These are phyloP conservation scores for Nineta flava DNA, from an alignment of 2,888 invertebrate genomes.

Conservation along the genomic window DNA sequence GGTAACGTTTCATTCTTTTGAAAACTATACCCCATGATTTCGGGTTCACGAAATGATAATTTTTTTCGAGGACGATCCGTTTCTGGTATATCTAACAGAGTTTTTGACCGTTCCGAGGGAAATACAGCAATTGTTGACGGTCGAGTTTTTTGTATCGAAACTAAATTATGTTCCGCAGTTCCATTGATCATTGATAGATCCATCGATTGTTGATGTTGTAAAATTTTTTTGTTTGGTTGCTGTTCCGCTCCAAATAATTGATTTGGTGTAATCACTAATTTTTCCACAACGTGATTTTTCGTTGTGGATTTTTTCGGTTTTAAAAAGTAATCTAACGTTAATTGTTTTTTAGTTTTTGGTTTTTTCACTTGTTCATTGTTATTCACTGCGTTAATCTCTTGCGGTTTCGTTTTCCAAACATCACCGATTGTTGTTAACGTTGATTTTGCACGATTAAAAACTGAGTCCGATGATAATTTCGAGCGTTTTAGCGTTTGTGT, in stretches of 20 bases:
- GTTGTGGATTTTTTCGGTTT: constrained; percentile 29
- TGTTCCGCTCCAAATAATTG: constrained; percentile 21
- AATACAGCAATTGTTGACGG: constrained; percentile 24
- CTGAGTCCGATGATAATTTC: constrained; percentile 30
- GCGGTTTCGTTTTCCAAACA: constrained; percentile 29
- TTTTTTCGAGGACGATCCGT: constrained; percentile 62
- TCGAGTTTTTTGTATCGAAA: constrained; percentile 17
- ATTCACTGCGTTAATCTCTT: constrained; percentile 13
- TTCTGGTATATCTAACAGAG: constrained; percentile 16
- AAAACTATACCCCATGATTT: constrained; percentile 36
- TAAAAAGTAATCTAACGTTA: constrained; percentile 30
- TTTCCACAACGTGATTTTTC: constrained; percentile 17
- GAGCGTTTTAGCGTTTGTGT: constrained; percentile 27
- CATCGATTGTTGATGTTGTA: neutral
- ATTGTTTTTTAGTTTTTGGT: constrained; percentile 23
- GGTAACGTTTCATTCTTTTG: constrained; percentile 18
- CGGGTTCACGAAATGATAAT: constrained; percentile 74
- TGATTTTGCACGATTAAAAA: constrained; percentile 30
- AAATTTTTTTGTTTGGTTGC: constrained; percentile 24
- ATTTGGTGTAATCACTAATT: constrained; percentile 16
- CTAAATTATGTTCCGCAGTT: constrained; percentile 13
- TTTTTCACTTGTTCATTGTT: constrained; percentile 15
- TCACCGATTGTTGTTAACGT: constrained; percentile 32
- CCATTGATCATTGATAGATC: neutral
- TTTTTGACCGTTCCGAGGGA: constrained; percentile 23